Evolutionary conservation across 2,113 vertebrate genomes (phyloP).

Genomic region (Salvelinus namaycush): DNA sequence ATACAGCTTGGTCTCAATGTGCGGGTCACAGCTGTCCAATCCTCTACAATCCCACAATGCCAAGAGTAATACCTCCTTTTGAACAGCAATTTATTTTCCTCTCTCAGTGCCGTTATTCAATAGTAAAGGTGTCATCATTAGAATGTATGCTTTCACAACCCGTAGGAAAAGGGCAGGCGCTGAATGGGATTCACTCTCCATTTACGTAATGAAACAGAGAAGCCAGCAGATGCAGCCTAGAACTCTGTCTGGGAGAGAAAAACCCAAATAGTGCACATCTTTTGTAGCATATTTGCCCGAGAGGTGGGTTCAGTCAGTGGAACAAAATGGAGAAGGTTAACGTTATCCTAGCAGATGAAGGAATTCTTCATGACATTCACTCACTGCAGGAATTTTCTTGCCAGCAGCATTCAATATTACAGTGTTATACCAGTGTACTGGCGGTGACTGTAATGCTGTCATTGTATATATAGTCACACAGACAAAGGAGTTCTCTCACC

Average conservation of each 20-base stretch:
- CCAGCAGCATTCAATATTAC: slow-evolving; percentile 57
- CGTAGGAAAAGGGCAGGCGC: slow-evolving; percentile 61
- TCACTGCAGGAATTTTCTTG: slow-evolving; percentile 59
- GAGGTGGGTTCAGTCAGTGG: slow-evolving; percentile 62
- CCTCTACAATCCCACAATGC: slow-evolving; percentile 90
- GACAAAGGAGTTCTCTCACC: not conserved
- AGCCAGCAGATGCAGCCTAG: not conserved
- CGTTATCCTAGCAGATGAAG: slow-evolving; percentile 65
- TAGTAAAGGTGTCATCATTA: slow-evolving; percentile 96
- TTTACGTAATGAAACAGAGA: slow-evolving; percentile 56
- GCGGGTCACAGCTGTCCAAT: slow-evolving; percentile 75
- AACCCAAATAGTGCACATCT: slow-evolving; percentile 38
- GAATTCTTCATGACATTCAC: slow-evolving; percentile 69
- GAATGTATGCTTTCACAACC: slow-evolving; percentile 92
- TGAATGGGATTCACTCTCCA: slow-evolving; percentile 70
- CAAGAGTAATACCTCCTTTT: slow-evolving; percentile 91
- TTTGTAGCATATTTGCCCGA: slow-evolving; percentile 68
- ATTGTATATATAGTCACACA: too few species aligned
- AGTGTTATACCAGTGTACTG: slow-evolving; percentile 37
- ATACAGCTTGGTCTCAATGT: slow-evolving; percentile 69
- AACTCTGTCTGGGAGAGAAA: not conserved
- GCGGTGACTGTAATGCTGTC: too few species aligned
- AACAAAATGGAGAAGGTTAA: slow-evolving; percentile 78
- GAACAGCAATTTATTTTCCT: slow-evolving; percentile 83
- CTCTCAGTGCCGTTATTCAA: slow-evolving; percentile 62